phyloP scores from a whole-genome alignment of 2,797 vertebrate genomes.

The Pygocentrus nattereri region DNA sequence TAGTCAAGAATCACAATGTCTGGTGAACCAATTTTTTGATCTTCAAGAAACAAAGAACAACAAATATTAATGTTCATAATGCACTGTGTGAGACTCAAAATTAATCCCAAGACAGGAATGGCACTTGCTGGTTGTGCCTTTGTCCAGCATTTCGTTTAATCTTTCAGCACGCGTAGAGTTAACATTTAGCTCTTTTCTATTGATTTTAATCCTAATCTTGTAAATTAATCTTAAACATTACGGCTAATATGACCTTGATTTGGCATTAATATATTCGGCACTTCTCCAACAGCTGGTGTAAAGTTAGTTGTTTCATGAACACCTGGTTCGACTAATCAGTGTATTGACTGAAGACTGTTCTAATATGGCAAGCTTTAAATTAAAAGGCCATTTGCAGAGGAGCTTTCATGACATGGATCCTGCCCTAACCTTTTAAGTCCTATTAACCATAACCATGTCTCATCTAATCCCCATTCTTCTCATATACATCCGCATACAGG shows the following conservation, averaged over 20 bases:
- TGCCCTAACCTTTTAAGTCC: not conserved
- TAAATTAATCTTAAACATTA: not conserved
- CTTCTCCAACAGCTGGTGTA: not conserved
- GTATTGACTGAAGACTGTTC: not conserved
- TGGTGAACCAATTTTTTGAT: not conserved
- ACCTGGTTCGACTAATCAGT: not conserved
- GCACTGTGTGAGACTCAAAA: not conserved
- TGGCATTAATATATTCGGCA: not conserved
- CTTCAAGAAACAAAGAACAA: not conserved
- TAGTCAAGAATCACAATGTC: not conserved
- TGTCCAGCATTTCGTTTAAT: not conserved
- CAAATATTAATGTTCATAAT: not conserved
- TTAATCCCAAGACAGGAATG: not conserved
- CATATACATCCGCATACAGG: not conserved
- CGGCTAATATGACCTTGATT: not conserved
- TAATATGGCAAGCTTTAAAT: slow-evolving; percentile 1
- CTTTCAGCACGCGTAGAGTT: not conserved
- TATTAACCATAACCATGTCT: not conserved
- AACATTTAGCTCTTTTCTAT: not conserved
- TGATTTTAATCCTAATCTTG: not conserved
- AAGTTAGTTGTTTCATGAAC: not conserved
- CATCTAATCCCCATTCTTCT: slow-evolving; percentile 47
- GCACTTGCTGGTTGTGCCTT: not conserved
- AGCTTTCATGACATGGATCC: not conserved
- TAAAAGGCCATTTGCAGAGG: not conserved